phyloP scores from a whole-genome alignment of 53 echinoderm and acorn worm species.

The Hippasteria phrygiana region DNA sequence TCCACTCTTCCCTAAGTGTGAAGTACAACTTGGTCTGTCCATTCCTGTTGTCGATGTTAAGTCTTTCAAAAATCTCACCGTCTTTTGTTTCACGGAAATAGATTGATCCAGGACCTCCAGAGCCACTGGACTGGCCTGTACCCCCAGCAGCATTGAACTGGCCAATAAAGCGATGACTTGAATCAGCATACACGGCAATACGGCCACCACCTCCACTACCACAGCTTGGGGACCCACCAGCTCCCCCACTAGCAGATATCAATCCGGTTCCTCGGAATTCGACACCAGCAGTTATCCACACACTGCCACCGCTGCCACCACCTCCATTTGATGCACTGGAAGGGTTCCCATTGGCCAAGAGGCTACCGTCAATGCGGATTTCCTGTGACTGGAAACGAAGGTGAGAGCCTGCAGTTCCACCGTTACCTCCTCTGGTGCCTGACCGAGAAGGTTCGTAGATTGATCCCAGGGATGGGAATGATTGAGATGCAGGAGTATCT shows the following conservation, averaged over 20 bases:
- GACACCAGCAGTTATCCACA: constrained; percentile 64
- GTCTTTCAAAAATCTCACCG: constrained; percentile 61
- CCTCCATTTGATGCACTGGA: constrained; percentile 44
- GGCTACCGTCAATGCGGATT: constrained; percentile 76
- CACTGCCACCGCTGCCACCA: constrained; percentile 88
- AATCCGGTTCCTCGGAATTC: constrained; percentile 74
- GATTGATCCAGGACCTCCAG: constrained; percentile 90
- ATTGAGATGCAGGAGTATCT: constrained; percentile 21
- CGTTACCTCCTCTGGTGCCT: constrained; percentile 77
- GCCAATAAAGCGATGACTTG: constrained; percentile 65
- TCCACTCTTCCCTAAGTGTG: constrained; percentile 83
- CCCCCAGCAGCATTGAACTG: constrained; percentile 81
- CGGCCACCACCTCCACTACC: constrained; percentile 94
- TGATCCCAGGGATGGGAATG: constrained; percentile 82
- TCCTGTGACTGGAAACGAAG: constrained; percentile 68
- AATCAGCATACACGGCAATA: constrained; percentile 73
- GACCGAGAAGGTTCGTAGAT: constrained; percentile 71
- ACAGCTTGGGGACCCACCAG: constrained; percentile 54
- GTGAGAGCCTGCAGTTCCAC: constrained; percentile 77
- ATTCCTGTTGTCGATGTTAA: constrained; percentile 84
- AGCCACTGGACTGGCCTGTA: constrained; percentile 39
- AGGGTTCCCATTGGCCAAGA: constrained; percentile 70
- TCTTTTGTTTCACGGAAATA: constrained; percentile 65
- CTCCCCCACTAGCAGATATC: constrained; percentile 79
- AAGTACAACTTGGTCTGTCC: constrained; percentile 78